Evolutionary conservation across 37 sponge, comb jelly and placozoan species (phyloP), one percentile per base, ranked within the genome.

Genomic region (Bolinopsis microptera): DNA sequence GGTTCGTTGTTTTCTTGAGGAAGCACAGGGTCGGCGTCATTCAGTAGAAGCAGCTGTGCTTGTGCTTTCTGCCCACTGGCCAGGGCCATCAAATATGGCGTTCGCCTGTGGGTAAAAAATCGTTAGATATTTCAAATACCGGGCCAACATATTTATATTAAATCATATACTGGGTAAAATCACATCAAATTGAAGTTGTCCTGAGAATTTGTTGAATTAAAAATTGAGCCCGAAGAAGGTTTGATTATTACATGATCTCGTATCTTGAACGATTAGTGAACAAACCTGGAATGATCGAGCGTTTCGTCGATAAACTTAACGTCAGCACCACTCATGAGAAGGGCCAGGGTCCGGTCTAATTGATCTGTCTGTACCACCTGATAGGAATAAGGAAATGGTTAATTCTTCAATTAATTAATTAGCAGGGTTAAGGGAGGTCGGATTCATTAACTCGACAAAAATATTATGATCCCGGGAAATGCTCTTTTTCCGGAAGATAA

Each of bases 51-150:
- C 9, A 80, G 82, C 30, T 80, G 82, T 5, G 82, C 82, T 30
- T 80, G 82, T 35, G 82, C 82, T 34, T 80, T 80, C 82, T 80
- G 82, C 1, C 82, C 82, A 80, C 82, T 34, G 9, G 82, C 82
- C 82, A 80, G 82, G 35, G 82, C 82, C 82, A 80, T 80, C 37
- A 80, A 22, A 80, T 80, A 80, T 35, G 82, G 82, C 16, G 82
- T 80, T 80, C 30, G 16, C 37, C 82, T 80, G 37, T 3, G 5
- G 31, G 13, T 13, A 21, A 21, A 21, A 67, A 21, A 67, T 67
- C 68, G 21, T 13, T 67, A 67, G 13, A 22, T 22, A 67, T 21
- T 22, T 21, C 68, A 67, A 67, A 21, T 67, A 67, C 21, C 21
- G 68, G 68, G 68, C 18, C 21, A 67, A 67, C 68, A n/a, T n/a